Evolutionary conservation across 1,140 invertebrate species (phyloP).

Genomic region (Pemphigus obesinymphae): DNA sequence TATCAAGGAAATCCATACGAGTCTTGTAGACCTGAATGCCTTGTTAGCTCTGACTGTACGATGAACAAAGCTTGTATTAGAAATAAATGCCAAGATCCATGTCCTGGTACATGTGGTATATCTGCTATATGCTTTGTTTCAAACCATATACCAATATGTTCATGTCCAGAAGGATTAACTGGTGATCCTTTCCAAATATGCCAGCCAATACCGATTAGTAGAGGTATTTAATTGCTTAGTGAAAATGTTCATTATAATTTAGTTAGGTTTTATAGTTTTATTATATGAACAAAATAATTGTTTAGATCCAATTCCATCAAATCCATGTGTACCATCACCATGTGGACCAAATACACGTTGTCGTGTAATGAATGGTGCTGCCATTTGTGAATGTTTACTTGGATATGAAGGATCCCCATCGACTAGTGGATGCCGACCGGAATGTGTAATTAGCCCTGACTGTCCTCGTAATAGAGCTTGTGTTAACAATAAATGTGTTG

Average conservation of each 20-base stretch:
- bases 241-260: background rate
- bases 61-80: slow-evolving; percentile 71
- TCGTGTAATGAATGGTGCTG: slow-evolving; percentile 54
- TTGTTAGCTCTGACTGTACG: slow-evolving; percentile 73
- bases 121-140: slow-evolving; percentile 63
- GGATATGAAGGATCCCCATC: slow-evolving; percentile 59
- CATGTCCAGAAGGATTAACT: slow-evolving; percentile 60
- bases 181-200: slow-evolving; percentile 61
- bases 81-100: slow-evolving; percentile 76
- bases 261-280: too few relatives aligned
- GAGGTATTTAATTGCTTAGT: slow-evolving; percentile 3
- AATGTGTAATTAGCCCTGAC: slow-evolving; percentile 71
- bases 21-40: slow-evolving; percentile 70
- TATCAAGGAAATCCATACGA: slow-evolving; percentile 77
- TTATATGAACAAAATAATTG: background rate
- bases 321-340: slow-evolving; percentile 67
- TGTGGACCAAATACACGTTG: slow-evolving; percentile 72
- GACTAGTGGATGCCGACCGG: slow-evolving; percentile 61
- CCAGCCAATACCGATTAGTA: slow-evolving; percentile 45
- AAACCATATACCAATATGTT: slow-evolving; percentile 67
- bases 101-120: slow-evolving; percentile 64
- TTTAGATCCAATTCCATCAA: slow-evolving; percentile 43
- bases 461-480: slow-evolving; percentile 69
- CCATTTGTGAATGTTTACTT: slow-evolving; percentile 69
- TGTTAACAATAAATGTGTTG: slow-evolving; percentile 65